Evolutionary conservation across 92 coral and sea anemone species (phyloP).

Genomic region (Chrysogorgia sp.): DNA sequence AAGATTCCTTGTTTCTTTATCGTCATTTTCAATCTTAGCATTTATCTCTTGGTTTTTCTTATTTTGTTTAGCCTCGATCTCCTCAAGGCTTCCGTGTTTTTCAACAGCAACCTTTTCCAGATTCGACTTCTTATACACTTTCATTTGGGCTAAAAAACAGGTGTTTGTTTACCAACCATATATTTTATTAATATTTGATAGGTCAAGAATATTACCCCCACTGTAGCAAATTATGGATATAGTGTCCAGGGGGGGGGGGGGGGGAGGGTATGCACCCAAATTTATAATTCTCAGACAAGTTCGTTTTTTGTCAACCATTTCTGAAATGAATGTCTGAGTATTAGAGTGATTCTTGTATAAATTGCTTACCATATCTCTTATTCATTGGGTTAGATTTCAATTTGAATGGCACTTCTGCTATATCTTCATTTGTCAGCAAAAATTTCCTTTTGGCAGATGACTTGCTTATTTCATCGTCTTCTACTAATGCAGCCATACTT

Average conservation of each 20-base stretch:
- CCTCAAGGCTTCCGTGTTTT: slow-evolving; percentile 75
- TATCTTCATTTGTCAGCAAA: slow-evolving; percentile 72
- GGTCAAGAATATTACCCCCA: too few relatives aligned
- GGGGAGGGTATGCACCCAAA: too few relatives aligned
- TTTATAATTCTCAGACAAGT: too few relatives aligned
- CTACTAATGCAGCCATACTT: slow-evolving; percentile 38
- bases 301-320: too few relatives aligned
- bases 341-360: too few relatives aligned
- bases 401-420: slow-evolving; percentile 62
- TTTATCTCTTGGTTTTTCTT: slow-evolving; percentile 51
- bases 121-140: slow-evolving; percentile 67
- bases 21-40: slow-evolving; percentile 54
- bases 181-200: too few relatives aligned
- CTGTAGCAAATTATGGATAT: too few relatives aligned
- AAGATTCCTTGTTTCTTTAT: slow-evolving; percentile 75
- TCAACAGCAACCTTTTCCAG: slow-evolving; percentile 66
- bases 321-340: too few relatives aligned
- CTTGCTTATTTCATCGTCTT: slow-evolving; percentile 59
- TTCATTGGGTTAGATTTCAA: slow-evolving; percentile 71
- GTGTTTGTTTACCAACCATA: too few relatives aligned
- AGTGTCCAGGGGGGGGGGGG: neutral
- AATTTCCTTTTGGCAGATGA: slow-evolving; percentile 75
- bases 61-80: slow-evolving; percentile 64
- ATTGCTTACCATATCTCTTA: slow-evolving; percentile 73
- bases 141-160: slow-evolving; percentile 74